Base-by-base conservation (phyloP, 2,888 invertebrate species). In the Epinotia bilunana region DNA sequence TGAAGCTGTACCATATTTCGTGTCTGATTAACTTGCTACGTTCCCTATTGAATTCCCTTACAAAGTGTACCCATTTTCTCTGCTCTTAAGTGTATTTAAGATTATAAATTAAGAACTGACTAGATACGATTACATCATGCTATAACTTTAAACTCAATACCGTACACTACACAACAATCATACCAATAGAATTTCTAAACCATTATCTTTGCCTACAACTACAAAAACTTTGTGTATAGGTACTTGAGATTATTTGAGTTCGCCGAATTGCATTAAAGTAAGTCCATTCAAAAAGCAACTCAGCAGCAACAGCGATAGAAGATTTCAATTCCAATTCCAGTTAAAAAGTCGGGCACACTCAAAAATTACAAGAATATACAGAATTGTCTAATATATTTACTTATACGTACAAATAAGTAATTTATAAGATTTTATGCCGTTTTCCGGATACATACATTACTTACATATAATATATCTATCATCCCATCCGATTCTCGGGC, bases 201-300 rank as follows among this genome's bases (percentile, higher is more conserved):
- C 9, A 16, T 68, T 49, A 69, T 23, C 60, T 70, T 70, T 70
- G 70, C 74, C 74, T 74, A 70, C 64, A 28, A 64, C 63, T 70
- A 60, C 58, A 39, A 46, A 33, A 49, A 53, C 43, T 53, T 53
- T 4, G 46, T 13, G 13, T 46, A 28, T 64, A n/a, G 18, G 12
- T 49, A 39, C 39, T 33, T 39, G 39, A 39, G 9, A 39, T 39
- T 39, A 39, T 39, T 39, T 39, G 39, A 9, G 39, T 39, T 9
- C 1, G 39, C 39, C 39, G 2, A 39, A 39, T 39, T 39, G 9
- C 39, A 39, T 39, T 1, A 9, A 39, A 9, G 39, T 39, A 39
- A 39, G 39, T 39, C 9, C 39, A 39, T 39, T 39, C 39, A 39
- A 9, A 39, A 39, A 39, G 39, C 39, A 39, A 39, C 39, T 39